Evolutionary conservation across 2,113 vertebrate genomes (phyloP).

Genomic region (Megalops atlanticus): DNA sequence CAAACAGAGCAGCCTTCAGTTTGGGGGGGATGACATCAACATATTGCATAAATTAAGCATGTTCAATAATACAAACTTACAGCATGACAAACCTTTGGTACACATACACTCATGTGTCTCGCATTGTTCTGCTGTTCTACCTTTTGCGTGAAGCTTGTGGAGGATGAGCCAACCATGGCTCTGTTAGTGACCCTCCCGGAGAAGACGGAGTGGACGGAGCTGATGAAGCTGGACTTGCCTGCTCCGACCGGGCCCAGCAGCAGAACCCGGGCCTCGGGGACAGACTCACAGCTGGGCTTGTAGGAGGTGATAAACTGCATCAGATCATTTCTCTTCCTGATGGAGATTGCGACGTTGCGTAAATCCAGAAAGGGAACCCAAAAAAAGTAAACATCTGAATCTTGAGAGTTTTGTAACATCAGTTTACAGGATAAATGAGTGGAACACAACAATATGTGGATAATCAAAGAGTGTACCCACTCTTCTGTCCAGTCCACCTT

Average conservation of each 20-base stretch:
- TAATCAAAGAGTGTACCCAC: not conserved
- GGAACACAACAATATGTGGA: not conserved
- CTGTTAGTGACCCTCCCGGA: conserved; percentile 64
- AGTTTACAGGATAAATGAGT: not conserved
- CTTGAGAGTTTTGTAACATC: not conserved
- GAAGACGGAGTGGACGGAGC: conserved; percentile 70
- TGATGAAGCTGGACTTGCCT: conserved; percentile 75
- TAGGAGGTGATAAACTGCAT: conserved; percentile 54
- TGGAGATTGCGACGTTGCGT: not conserved
- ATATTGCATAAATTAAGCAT: not conserved
- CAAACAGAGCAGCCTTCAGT: not conserved
- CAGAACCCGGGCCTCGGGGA: conserved; percentile 58
- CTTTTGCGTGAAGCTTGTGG: conserved; percentile 68
- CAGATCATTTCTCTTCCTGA: conserved; percentile 56
- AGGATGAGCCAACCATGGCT: conserved; percentile 67
- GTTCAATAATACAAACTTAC: not conserved
- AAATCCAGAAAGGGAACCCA: too few species aligned
- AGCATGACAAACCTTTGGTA: not conserved
- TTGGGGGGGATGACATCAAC: not conserved
- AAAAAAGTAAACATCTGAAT: not conserved
- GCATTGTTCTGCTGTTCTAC: conserved; percentile 44
- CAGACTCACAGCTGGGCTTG: conserved; percentile 40
- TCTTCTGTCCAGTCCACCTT: not conserved
- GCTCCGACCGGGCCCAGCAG: conserved; percentile 65
- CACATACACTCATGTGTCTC: not conserved